A percentile compares a stretch with the other conserved stretches of the same genome.
Evolutionary conservation across 1,140 invertebrate genomes (phyloP).

Genomic region (Andricus grossulariae): DNA sequence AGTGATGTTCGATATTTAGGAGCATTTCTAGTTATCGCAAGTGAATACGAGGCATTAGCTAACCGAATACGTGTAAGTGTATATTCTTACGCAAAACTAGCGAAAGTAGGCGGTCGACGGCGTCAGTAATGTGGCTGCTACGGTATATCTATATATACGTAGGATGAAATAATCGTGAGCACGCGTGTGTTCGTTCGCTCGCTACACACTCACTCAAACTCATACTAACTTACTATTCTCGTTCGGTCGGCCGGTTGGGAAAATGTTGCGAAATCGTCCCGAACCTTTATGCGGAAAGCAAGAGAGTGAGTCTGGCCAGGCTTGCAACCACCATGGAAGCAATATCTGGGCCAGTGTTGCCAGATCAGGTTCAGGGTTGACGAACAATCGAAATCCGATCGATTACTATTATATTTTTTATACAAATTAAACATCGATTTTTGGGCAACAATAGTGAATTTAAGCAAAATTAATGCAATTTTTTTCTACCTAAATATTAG

Average conservation of each 20-base stretch:
- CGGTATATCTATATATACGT: slow-evolving; percentile 40
- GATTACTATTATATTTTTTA: background rate
- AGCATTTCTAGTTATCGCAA: slow-evolving; percentile 22
- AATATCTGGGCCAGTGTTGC: slow-evolving; percentile 38
- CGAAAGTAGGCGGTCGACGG: slow-evolving; percentile 64
- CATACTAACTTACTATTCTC: background rate
- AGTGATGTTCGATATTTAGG: background rate
- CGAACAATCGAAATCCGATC: background rate
- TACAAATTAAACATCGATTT: background rate
- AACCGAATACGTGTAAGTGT: slow-evolving; percentile 55
- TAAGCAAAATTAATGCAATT: no score
- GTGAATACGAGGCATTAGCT: slow-evolving; percentile 54
- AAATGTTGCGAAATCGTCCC: slow-evolving; percentile 59
- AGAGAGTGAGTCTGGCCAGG: slow-evolving; percentile 56
- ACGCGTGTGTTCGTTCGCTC: slow-evolving; percentile 11
- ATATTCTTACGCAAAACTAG: slow-evolving; percentile 69
- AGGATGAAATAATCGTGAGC: slow-evolving; percentile 52
- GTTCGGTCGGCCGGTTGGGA: slow-evolving; percentile 52
- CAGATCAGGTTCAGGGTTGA: background rate
- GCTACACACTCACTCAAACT: background rate
- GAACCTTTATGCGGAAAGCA: slow-evolving; percentile 52
- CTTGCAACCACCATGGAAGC: slow-evolving; percentile 38
- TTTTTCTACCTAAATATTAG: no score
- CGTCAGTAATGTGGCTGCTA: slow-evolving; percentile 10
- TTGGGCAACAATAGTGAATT: no score